Evolutionary conservation across 2,888 invertebrate species (phyloP), one percentile per base, ranked within the genome.

Genomic region (Euplexia lucipara): DNA sequence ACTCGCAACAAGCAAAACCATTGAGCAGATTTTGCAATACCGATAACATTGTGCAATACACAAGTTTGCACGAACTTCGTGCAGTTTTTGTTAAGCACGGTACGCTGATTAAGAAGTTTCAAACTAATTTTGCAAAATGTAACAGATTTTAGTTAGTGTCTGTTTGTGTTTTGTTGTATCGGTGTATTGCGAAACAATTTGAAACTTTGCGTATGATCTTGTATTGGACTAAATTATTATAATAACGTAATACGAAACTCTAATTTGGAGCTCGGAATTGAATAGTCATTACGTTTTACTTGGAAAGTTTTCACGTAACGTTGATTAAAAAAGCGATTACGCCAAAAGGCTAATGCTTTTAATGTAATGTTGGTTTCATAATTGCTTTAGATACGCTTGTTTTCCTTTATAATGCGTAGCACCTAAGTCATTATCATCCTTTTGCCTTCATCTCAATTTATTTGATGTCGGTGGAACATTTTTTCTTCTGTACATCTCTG

Each of bases 1-100:
- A 42, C 16, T 49, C 57, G 39, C 35, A 58, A 63, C 57, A 63
- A 69, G 73, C 62, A 65, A 67, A 78, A 65, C 59, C 63, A 53
- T 81, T 65, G 52, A 26, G 30, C 56, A 68, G 58, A 69, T 73
- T 78, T 45, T 58, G 69, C 60, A 52, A 53, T 51, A 49, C 56
- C 48, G 69, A 82, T 82, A 80, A 76, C 66, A 82, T 68, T 74
- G 65, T 68, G 67, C 63, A 78, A 81, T 78, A 65, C 54, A 56
- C 34, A 59, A 62, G 59, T 80, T 78, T 81, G 61, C 56, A 57
- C 61, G 26, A 73, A 64, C 58, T 78, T 77, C 42, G 60, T 54
- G 54, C 45, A 62, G 68, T 71, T 79, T 79, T 82, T 79, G 79
- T 68, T 70, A 22, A 44, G 18, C 35, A 41, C 37, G 51, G 35